Conservation (phyloP, 2,113 vertebrate species). For the Polypterus bichir region DNA sequence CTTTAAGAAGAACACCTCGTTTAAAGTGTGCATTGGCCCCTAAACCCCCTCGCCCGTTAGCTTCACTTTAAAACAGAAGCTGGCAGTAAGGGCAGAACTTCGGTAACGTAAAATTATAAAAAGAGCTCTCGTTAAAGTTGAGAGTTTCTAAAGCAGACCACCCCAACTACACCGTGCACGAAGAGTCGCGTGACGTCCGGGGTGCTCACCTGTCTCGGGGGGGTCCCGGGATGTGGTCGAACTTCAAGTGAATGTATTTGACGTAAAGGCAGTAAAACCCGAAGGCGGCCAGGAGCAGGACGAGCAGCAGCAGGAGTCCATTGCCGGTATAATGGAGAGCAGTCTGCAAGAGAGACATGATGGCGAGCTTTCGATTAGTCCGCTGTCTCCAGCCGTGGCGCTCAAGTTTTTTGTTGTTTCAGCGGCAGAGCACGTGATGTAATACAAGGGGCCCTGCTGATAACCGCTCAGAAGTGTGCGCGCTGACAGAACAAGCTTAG, state of each 20-base stretch:
- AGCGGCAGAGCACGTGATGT: no score
- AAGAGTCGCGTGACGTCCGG: constrained; percentile 1
- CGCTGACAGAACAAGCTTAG: no score
- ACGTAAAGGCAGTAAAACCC: constrained; percentile 45
- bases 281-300: constrained; percentile 8
- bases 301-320: constrained; percentile 21
- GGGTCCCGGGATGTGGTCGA: constrained; percentile 57
- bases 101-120: constrained; percentile 19
- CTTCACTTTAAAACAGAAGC: constrained; percentile 28
- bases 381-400: no score
- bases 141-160: constrained; percentile 12
- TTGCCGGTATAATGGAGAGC: not conserved
- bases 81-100: constrained; percentile 17
- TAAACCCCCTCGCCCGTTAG: constrained; percentile 16
- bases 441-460: no score
- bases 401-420: no score
- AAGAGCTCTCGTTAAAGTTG: constrained; percentile 17
- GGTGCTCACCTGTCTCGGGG: constrained; percentile 52
- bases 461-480: no score
- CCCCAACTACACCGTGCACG: constrained; percentile 18
- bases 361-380: no score
- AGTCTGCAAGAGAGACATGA: constrained; percentile 4
- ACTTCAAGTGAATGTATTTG: constrained; percentile 41
- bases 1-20: constrained; percentile 27
- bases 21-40: constrained; percentile 17